Percentiles rank a stretch among this genome's conserved stretches.
Conservation (phyloP, 1,140 invertebrate species). For the Orchestia grillus region DNA sequence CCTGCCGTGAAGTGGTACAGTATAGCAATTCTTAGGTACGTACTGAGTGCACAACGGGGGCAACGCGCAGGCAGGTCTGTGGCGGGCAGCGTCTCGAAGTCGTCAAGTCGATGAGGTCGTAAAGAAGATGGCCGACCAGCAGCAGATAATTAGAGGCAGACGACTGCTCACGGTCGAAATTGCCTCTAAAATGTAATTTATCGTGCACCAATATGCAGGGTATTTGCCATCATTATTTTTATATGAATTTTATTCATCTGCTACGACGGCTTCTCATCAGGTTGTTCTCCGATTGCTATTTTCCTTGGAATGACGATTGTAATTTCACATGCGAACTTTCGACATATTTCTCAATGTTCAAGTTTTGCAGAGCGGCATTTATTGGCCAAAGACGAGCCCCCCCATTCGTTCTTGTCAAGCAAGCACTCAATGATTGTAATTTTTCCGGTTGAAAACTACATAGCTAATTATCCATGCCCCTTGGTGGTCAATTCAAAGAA, state of each 20-base stretch:
- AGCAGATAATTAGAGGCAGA: conserved; percentile 1
- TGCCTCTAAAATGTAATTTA: not conserved
- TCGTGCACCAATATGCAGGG: not conserved
- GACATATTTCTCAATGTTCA: not conserved
- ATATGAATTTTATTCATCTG: not conserved
- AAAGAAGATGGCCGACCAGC: not conserved
- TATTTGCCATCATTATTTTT: not conserved
- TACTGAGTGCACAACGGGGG: not conserved
- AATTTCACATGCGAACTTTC: not conserved
- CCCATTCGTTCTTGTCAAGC: not conserved
- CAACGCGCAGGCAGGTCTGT: not conserved
- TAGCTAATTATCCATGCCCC: not conserved
- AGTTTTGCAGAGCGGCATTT: not conserved
- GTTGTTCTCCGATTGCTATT: not conserved
- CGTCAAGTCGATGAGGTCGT: not conserved
- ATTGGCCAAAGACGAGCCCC: not conserved
- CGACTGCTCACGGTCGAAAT: not conserved
- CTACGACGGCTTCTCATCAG: not conserved
- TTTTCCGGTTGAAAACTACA: not conserved
- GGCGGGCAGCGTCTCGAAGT: not conserved
- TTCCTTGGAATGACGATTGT: not conserved
- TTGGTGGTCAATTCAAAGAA: not conserved
- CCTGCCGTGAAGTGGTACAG: not conserved
- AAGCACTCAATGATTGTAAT: not conserved
- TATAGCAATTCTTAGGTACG: not conserved